Evolutionary conservation across 2,113 vertebrate species (phyloP), one percentile per base, ranked within the genome.

Genomic region (Rhinogobius similis): DNA sequence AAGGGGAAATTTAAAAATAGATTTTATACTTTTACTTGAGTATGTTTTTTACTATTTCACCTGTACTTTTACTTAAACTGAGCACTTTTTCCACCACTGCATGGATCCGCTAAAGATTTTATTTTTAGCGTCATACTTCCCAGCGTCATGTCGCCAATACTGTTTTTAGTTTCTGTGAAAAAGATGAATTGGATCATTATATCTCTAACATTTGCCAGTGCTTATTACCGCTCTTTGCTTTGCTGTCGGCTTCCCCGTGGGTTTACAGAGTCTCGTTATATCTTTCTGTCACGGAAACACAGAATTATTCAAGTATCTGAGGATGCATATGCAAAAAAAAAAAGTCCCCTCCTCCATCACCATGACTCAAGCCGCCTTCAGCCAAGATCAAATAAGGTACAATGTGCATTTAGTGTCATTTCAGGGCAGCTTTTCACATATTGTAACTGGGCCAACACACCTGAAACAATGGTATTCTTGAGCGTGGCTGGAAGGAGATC

Each of bases 401-500:
- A 12, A 56, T 14, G 1, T 65, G 68, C 32, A 36, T 7, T 36
- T 5, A 36, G 32, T 36, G 9, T 36, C 32, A 36, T 36, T 36
- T 36, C 32, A 36, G 32, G 5, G 5, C 32, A 36, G 9, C 32
- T 7, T 36, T 36, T 36, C n/a, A n/a, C n/a, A n/a, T 3, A 36
- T 5, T 36, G 32, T 7, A 36, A 5, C 32, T 29, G 65, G 59
- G 11, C 13, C 74, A 64, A 78, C 77, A 71, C 68, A 76, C 55
- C 73, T 78, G 79, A 69, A 59, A 48, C 18, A 4, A 50, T 56
- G 56, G 24, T 39, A 52, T 44, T 82, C 43, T 58, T 81, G 62
- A 65, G 27, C 52, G 69, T 7, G 68, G 46, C 41, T 65, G 69
- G 64, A 66, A 58, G 44, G 52, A 73, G 67, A 85, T 88, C 63